A percentile compares a stretch with the other conserved stretches of the same genome.
Evolutionary conservation across 1,140 invertebrate species (phyloP).

Genomic region (Protaetia brevitarsis): DNA sequence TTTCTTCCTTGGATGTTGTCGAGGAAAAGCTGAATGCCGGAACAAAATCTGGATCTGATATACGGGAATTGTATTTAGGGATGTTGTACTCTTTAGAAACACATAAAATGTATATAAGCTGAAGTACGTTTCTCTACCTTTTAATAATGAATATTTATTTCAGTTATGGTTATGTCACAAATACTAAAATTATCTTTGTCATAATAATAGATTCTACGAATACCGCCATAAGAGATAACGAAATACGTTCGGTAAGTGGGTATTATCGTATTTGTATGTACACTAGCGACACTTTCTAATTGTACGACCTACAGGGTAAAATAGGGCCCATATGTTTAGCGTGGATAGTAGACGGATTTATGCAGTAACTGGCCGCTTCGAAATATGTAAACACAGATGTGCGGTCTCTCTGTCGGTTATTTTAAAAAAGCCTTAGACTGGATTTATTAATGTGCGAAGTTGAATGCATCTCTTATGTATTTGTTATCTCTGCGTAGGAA

Average conservation of each 20-base stretch:
- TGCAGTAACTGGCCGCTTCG: no score
- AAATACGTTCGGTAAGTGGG: conserved; percentile 81
- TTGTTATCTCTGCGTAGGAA: no score
- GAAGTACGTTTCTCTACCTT: neutral
- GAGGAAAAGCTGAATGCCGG: conserved; percentile 81
- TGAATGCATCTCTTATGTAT: no score
- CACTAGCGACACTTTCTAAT: no score
- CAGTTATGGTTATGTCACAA: conserved; percentile 94
- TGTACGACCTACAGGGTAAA: no score
- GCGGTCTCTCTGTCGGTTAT: no score
- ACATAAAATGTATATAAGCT: conserved; percentile 73
- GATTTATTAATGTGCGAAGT: no score
- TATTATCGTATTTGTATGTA: no score
- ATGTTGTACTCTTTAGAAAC: conserved; percentile 93
- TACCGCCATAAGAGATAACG: conserved; percentile 84
- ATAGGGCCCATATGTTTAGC: no score
- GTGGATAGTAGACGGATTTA: no score
- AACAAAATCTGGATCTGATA: conserved; percentile 64
- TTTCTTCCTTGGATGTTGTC: conserved; percentile 90
- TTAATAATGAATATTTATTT: neutral
- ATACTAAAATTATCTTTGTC: conserved; percentile 93
- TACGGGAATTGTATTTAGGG: conserved; percentile 87
- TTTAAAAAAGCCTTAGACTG: no score
- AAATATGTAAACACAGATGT: no score
- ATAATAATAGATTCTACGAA: conserved; percentile 91